These are phyloP conservation scores for Chromobotia macracanthus DNA, from an alignment of 2,797 vertebrate species.

Conservation along the genomic window DNA sequence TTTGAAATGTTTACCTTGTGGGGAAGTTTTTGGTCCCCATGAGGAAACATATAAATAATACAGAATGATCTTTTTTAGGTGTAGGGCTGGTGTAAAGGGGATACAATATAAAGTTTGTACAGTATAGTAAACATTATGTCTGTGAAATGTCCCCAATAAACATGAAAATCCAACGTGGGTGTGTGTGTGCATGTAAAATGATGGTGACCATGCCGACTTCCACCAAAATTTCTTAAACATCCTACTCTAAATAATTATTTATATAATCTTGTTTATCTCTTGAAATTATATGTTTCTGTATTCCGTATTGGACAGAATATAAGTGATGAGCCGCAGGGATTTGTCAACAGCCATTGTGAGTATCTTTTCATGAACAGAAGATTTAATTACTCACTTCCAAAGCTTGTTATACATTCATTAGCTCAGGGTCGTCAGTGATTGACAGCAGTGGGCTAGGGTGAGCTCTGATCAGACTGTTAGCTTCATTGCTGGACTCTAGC, in stretches of 20 bases:
- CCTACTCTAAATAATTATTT: not conserved
- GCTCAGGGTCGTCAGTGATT: slow-evolving; percentile 81
- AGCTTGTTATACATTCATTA: slow-evolving; percentile 62
- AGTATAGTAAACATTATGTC: too few species aligned
- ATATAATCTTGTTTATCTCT: not conserved
- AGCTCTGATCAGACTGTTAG: slow-evolving; percentile 75
- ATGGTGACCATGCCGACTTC: too few species aligned
- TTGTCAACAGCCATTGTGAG: slow-evolving; percentile 57
- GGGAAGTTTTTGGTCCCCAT: too few species aligned
- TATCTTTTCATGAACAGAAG: slow-evolving; percentile 59
- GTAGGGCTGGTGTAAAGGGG: too few species aligned
- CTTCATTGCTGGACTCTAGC: slow-evolving; percentile 72
- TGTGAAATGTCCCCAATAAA: too few species aligned
- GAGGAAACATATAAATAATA: too few species aligned
- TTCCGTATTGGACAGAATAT: not conserved
- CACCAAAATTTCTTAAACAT: too few species aligned
- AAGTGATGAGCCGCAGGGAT: slow-evolving; percentile 15
- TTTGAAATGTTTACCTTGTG: too few species aligned
- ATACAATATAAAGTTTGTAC: too few species aligned
- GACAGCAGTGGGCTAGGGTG: slow-evolving; percentile 71
- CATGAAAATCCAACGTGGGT: too few species aligned
- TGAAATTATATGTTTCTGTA: not conserved
- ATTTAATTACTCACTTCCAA: slow-evolving; percentile 73
- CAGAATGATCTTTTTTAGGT: too few species aligned
- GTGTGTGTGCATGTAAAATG: too few species aligned